Conservation (phyloP, 2,797 vertebrate species). For the Craterocephalus amniculus region DNA sequence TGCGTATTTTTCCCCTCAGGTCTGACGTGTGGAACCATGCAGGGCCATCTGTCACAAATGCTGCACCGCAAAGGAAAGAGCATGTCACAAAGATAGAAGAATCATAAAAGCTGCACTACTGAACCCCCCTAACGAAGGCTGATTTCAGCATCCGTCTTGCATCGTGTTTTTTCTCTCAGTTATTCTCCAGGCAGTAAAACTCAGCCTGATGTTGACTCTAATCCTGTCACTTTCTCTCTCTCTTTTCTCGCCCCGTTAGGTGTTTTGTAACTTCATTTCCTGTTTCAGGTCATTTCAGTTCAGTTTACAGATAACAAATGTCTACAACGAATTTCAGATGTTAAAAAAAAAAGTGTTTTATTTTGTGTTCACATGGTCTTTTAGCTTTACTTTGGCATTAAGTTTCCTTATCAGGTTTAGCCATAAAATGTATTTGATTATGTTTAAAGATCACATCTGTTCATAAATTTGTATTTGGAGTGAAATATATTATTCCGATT, state of each 20-base stretch:
- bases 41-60: slow-evolving; percentile 68
- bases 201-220: not conserved
- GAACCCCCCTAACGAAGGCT: slow-evolving; percentile 12
- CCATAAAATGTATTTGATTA: too few relatives aligned
- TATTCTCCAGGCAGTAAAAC: not conserved
- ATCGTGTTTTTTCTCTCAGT: not conserved
- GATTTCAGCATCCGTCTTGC: not conserved
- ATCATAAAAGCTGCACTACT: slow-evolving; percentile 28
- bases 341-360: too few relatives aligned
- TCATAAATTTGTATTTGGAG: too few relatives aligned
- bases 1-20: slow-evolving; percentile 4
- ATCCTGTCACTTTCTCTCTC: not conserved
- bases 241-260: not conserved
- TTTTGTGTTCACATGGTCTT: too few relatives aligned
- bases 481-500: too few relatives aligned
- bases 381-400: too few relatives aligned
- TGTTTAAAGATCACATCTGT: too few relatives aligned
- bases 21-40: slow-evolving; percentile 67
- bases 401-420: too few relatives aligned
- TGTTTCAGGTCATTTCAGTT: too few relatives aligned
- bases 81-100: slow-evolving; percentile 36
- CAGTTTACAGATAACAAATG: too few relatives aligned
- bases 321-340: too few relatives aligned
- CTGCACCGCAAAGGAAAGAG: slow-evolving; percentile 33
- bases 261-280: too few relatives aligned